Evolutionary conservation across 2,113 vertebrate genomes (phyloP), one percentile per base, ranked within the genome.

Genomic region (Calonectris borealis): DNA sequence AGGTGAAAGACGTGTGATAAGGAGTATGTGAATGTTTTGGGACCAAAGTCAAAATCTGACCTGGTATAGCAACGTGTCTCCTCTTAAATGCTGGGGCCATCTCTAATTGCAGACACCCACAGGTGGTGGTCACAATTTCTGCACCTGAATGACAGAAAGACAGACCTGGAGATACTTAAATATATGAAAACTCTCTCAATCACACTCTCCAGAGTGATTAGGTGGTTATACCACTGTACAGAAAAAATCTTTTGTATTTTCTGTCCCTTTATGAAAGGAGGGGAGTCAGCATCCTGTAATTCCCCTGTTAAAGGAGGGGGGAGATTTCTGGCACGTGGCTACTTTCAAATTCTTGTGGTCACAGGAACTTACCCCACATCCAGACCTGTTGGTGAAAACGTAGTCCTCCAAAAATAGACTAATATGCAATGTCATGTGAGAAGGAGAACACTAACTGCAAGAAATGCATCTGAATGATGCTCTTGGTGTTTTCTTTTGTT

Each of bases 261-360:
- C 80, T 80, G 11, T 54, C 19, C 11, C 26, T 86, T 77, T 73
- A 19, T 58, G n/a, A 49, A 73, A 62, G 46, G 9, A 42, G 11
- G 2, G 1, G 5, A 7, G 4, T 40, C 25, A 78, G 16, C 0
- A 0, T 91, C 14, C 21, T 89, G 7, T 21, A 70, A 40, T 57
- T 66, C 16, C 11, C 2, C 6, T 73, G 7, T 57, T 70, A 16
- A 73, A 84, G 46, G 8, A 10, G 13, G 21, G 42, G 6, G 5
- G 11, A 13, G 3, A 32, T 32, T 83, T 62, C 32, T 73, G 44
- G 29, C n/a, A 61, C 0, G 0, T 36, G 31, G 27, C 48, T 78
- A 1, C 11, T 73, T 92, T 54, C 10, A 36, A 46, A 29, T 82
- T 52, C 24, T 77, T 79, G 44, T 68, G 7, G 9, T 83, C 9